These are phyloP conservation scores for Heteromormyrus szaboi DNA, from an alignment of 2,797 vertebrate species.

Conservation along the genomic window DNA sequence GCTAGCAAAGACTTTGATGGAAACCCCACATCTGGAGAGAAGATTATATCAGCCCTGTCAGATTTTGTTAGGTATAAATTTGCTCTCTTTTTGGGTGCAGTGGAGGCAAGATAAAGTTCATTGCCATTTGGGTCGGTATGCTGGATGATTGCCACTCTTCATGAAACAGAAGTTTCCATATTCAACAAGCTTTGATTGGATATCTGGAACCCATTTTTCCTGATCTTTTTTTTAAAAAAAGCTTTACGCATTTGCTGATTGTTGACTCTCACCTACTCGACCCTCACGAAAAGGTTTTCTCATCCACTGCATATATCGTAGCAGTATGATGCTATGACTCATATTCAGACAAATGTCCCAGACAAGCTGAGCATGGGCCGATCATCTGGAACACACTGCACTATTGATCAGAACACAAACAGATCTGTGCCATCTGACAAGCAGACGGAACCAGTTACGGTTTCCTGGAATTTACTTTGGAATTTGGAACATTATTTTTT, in stretches of 20 bases:
- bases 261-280: background rate
- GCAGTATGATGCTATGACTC: background rate
- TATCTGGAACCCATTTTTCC: background rate
- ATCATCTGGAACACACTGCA: background rate
- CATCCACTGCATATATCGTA: background rate
- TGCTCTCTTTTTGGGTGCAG: background rate
- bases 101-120: background rate
- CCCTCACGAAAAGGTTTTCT: background rate
- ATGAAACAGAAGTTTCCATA: background rate
- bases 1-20: background rate
- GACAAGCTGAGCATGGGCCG: background rate
- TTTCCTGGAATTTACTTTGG: background rate
- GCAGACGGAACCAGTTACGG: background rate
- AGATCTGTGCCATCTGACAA: background rate
- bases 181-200: background rate
- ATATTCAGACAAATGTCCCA: background rate
- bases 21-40: background rate
- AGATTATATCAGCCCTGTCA: background rate
- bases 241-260: background rate
- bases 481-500: slow-evolving; percentile 5
- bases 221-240: background rate
- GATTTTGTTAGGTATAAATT: background rate
- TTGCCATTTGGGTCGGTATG: background rate
- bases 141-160: background rate
- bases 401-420: background rate